Conservation (phyloP, 2,113 vertebrate genomes). For the Calidris pugnax region DNA sequence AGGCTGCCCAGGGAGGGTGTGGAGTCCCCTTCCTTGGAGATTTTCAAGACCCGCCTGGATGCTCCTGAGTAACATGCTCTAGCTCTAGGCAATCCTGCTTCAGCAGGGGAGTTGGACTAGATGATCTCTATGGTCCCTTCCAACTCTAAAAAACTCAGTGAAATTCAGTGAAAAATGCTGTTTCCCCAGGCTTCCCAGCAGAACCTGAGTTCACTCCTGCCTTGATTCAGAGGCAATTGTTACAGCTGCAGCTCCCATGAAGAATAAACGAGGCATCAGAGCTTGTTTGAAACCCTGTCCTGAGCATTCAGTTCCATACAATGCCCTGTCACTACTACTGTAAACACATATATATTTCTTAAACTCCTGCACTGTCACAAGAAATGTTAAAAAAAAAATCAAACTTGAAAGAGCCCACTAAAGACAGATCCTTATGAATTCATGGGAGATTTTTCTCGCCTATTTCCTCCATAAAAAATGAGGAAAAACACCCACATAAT, state of each 20-base stretch:
- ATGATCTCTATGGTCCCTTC: too few species aligned
- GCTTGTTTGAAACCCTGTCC: neutral
- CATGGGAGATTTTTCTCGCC: neutral
- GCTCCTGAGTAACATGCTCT: too few species aligned
- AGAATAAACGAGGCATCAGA: neutral
- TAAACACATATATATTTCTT: neutral
- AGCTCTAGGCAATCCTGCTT: too few species aligned
- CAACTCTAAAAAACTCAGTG: too few species aligned
- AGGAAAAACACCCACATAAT: rapidly evolving
- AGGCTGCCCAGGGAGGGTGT: too few species aligned
- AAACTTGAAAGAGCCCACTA: neutral
- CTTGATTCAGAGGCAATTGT: neutral
- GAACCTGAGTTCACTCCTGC: neutral
- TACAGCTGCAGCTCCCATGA: neutral
- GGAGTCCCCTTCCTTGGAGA: too few species aligned
- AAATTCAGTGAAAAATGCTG: too few species aligned
- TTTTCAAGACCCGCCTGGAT: too few species aligned
- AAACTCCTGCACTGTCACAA: too few species aligned
- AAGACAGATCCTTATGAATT: neutral
- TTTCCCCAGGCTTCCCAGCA: neutral
- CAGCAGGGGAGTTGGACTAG: too few species aligned
- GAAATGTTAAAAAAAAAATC: neutral
- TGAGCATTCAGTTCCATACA: neutral
- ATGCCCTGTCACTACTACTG: neutral
- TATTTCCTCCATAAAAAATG: neutral